These are phyloP conservation scores for Eucriotettix oculatus DNA, from an alignment of 2,888 invertebrate genomes.

Conservation along the genomic window DNA sequence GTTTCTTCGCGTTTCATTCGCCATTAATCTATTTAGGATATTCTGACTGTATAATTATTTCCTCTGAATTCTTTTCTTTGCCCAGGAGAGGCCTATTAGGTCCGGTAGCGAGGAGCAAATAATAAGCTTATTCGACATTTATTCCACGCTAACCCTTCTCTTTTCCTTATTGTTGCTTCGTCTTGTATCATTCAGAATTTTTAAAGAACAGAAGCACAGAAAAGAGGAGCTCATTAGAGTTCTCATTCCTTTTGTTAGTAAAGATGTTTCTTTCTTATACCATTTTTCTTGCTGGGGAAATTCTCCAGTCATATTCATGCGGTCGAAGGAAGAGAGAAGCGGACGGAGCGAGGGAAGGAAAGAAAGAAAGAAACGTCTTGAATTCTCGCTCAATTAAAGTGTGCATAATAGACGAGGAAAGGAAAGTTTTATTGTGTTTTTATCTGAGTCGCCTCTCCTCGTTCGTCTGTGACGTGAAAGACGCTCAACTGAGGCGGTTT, in stretches of 20 bases:
- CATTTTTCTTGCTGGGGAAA: background rate
- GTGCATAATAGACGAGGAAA: background rate
- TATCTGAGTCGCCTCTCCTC: background rate
- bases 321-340: background rate
- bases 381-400: background rate
- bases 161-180: background rate
- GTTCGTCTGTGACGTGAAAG: background rate
- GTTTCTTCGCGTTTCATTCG: background rate
- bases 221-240: slow-evolving; percentile 9
- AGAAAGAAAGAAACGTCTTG: background rate
- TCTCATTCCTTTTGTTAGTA: slow-evolving; percentile 7
- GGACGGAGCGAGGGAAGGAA: background rate
- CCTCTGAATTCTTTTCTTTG: background rate
- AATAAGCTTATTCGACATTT: background rate
- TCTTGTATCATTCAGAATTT: background rate
- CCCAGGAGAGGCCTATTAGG: background rate
- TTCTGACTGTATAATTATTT: background rate
- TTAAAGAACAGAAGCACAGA: background rate
- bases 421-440: background rate
- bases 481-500: background rate
- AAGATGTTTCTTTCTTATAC: background rate
- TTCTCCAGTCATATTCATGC: background rate
- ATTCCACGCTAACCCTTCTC: background rate
- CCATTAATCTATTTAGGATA: background rate
- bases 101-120: background rate